Percentiles rank a stretch among this genome's conserved stretches.
Conservation (phyloP, 2,797 vertebrate species). For the Argya squamiceps region DNA sequence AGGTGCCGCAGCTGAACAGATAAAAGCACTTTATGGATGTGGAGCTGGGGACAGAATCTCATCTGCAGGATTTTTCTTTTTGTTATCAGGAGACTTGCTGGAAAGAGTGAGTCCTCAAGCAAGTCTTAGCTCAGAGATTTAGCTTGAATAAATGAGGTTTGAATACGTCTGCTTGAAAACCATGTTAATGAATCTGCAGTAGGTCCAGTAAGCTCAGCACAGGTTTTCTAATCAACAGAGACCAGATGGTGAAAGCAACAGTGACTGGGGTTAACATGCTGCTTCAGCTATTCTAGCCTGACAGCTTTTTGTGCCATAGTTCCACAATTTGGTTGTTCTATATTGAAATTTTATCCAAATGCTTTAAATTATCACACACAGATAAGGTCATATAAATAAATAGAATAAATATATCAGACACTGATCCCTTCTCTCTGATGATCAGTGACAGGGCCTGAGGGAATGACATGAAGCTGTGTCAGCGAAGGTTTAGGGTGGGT, state of each 20-base stretch:
- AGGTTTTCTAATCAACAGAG: background rate
- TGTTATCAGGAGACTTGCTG: background rate
- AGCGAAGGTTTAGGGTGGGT: background rate
- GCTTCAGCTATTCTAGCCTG: background rate
- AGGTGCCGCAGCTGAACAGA: constrained; percentile 51
- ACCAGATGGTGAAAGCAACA: background rate
- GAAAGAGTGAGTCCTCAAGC: background rate
- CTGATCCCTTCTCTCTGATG: background rate
- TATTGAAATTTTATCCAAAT: background rate
- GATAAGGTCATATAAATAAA: background rate
- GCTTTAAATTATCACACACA: background rate
- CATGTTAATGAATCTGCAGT: background rate
- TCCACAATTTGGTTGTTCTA: background rate
- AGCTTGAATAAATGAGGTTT: background rate
- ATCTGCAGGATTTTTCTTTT: background rate
- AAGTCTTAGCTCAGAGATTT: background rate
- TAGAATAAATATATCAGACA: background rate
- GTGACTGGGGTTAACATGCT: background rate
- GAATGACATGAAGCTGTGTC: background rate
- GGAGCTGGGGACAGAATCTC: background rate
- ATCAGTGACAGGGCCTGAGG: background rate
- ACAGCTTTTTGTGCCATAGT: background rate
- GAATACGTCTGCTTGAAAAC: background rate
- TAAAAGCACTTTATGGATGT: background rate
- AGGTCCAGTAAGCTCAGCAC: background rate